phyloP scores from a whole-genome alignment of 2,888 invertebrate genomes.

The Sussaba pulchella region DNA sequence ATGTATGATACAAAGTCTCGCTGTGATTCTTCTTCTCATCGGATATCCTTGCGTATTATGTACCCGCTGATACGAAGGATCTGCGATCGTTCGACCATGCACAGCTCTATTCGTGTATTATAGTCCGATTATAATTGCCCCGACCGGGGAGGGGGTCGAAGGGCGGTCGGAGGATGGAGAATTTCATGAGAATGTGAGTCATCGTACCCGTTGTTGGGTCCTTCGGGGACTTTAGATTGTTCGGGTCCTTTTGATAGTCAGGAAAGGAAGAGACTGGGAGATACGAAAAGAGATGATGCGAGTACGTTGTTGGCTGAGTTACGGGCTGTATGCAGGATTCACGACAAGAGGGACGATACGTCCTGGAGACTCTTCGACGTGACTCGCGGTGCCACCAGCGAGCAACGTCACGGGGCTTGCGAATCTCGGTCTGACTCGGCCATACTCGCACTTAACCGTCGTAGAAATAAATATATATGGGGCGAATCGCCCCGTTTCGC shows the following conservation, averaged over 20 bases:
- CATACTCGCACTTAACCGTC: neutral
- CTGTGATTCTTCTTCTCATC: slow-evolving; percentile 34
- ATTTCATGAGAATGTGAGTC: neutral
- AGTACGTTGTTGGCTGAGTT: slow-evolving; percentile 8
- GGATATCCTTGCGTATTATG: slow-evolving; percentile 11
- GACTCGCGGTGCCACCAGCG: slow-evolving; percentile 6
- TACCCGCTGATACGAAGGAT: slow-evolving; percentile 6
- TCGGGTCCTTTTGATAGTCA: neutral
- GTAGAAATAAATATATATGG: too few species aligned
- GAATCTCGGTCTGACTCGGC: slow-evolving; percentile 2
- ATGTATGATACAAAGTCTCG: neutral
- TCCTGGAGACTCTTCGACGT: slow-evolving; percentile 4
- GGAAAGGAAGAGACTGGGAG: neutral
- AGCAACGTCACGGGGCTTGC: slow-evolving; percentile 13
- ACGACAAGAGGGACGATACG: slow-evolving; percentile 1
- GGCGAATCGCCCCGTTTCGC: too few species aligned
- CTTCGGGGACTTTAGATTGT: neutral
- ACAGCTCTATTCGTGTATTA: neutral
- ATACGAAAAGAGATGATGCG: neutral
- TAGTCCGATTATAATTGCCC: slow-evolving; percentile 5
- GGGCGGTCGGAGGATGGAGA: neutral
- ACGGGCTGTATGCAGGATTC: neutral
- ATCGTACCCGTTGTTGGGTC: neutral
- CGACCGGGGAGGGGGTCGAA: neutral
- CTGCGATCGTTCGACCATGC: slow-evolving; percentile 20